A percentile compares a stretch with the other conserved stretches of the same genome.
Evolutionary conservation across 2,797 vertebrate genomes (phyloP).

Genomic region (Mastacembelus armatus): DNA sequence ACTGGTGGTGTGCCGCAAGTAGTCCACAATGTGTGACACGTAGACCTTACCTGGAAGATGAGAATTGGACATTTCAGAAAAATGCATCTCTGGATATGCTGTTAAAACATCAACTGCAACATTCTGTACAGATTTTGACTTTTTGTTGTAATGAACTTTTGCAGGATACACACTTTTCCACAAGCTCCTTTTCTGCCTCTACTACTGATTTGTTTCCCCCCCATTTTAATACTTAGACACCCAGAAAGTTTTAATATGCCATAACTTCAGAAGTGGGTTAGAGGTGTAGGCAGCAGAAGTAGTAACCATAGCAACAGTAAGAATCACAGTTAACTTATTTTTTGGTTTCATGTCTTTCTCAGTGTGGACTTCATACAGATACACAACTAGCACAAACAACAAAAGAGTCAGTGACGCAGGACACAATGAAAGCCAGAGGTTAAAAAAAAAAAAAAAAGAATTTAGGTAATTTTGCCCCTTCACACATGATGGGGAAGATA

Average conservation of each 20-base stretch:
- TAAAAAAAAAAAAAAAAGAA: background rate
- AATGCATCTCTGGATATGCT: background rate
- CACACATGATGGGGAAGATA: too few species aligned
- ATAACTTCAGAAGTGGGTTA: constrained; percentile 19
- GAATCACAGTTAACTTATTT: background rate
- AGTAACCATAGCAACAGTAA: constrained; percentile 38
- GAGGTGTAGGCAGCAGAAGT: constrained; percentile 17
- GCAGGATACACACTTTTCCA: background rate
- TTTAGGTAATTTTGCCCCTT: too few species aligned
- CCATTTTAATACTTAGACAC: background rate
- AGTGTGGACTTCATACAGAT: background rate
- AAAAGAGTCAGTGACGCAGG: background rate
- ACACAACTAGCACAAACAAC: background rate
- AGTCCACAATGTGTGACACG: constrained; percentile 90
- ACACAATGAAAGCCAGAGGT: background rate
- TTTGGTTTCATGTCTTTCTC: constrained; percentile 11
- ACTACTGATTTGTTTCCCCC: background rate
- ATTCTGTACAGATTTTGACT: background rate
- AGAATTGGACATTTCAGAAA: background rate
- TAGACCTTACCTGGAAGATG: constrained; percentile 86
- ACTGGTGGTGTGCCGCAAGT: constrained; percentile 86
- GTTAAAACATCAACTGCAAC: background rate
- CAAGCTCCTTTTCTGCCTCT: background rate
- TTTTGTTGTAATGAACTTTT: background rate
- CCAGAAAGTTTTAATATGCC: background rate